Base-by-base conservation (phyloP, 2,113 vertebrate species). In the Apistogramma diplotaenia region DNA sequence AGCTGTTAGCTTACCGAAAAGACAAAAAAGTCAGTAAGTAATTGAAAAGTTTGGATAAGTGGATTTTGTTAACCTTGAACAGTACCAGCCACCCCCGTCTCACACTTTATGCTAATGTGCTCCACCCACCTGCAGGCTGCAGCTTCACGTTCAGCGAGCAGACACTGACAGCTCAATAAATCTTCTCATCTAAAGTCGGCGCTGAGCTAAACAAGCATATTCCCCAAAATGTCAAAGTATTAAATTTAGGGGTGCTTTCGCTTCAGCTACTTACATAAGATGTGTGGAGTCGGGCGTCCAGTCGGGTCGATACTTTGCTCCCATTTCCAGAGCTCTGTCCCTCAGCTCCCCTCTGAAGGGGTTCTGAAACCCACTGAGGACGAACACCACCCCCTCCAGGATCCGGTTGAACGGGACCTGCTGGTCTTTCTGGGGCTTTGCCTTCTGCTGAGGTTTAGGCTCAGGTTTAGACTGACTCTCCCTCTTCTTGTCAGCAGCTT, bases 301-400 rank as follows among this genome's bases (percentile, higher is more conserved):
- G 93, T 98, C 97, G 0, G 96, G 94, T 10, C 94, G 91, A 74
- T 98, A 98, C 75, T 96, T 96, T 67, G 95, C 97, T 9, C 97
- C 97, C 96, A 98, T 95, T 65, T 96, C 96, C 59, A 98, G 81
- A 8, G 97, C 97, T 84, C 97, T 97, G 87, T 98, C 97, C 72
- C 97, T 94, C 51, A 98, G 95, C 65, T 98, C 97, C 0, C 92
- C 96, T 80, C 97, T 95, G 87, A 96, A 97, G 1, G 97, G 97
- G 87, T 98, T 98, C 91, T 98, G 97, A 88, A 98, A 98, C 57
- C 97, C 97, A 1, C 97, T 98, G 76, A 98, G 93, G 29, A 98
- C 97, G 61, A 98, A 96, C 88, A 98, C 96, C 6, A 96, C 96
- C 0, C 96, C 97, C 86, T 96, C 95, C 83, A 98, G 86, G 70